These are phyloP conservation scores for Anagrus nilaparvatae DNA, from an alignment of 1,140 invertebrate species.

Conservation along the genomic window DNA sequence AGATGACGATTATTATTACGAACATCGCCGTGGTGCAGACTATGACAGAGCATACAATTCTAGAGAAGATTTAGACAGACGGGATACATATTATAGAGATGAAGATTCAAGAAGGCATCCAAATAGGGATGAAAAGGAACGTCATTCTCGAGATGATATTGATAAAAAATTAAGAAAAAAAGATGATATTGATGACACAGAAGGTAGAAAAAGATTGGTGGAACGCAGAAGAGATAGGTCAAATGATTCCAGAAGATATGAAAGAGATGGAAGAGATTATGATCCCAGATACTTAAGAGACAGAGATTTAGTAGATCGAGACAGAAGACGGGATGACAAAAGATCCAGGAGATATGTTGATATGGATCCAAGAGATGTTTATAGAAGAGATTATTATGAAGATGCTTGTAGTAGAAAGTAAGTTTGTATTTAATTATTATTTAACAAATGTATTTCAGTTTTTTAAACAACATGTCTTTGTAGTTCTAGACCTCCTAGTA, in stretches of 20 bases:
- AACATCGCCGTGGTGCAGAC: conserved; percentile 37
- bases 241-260: conserved; percentile 27
- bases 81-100: conserved; percentile 31
- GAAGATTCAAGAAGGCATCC: no score
- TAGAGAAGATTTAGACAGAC: conserved; percentile 35
- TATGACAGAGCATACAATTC: conserved; percentile 33
- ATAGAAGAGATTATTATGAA: conserved; percentile 38
- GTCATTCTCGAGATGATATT: conserved; percentile 32
- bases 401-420: conserved; percentile 38
- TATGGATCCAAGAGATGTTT: conserved; percentile 31
- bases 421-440: conserved; percentile 7
- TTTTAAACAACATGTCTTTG: conserved; percentile 12
- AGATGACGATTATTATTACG: conserved; percentile 44
- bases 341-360: conserved; percentile 34
- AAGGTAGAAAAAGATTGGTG: conserved; percentile 29
- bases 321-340: conserved; percentile 33
- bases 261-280: conserved; percentile 29
- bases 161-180: conserved; percentile 33
- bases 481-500: conserved; percentile 43
- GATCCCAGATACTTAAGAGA: conserved; percentile 30
- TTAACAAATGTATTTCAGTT: not conserved
- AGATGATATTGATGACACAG: conserved; percentile 39
- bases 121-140: no score
- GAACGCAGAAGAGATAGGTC: conserved; percentile 28
- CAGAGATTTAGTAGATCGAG: conserved; percentile 31